Base-by-base conservation (phyloP, 2,113 vertebrate species). In the Rousettus leschenaultii region DNA sequence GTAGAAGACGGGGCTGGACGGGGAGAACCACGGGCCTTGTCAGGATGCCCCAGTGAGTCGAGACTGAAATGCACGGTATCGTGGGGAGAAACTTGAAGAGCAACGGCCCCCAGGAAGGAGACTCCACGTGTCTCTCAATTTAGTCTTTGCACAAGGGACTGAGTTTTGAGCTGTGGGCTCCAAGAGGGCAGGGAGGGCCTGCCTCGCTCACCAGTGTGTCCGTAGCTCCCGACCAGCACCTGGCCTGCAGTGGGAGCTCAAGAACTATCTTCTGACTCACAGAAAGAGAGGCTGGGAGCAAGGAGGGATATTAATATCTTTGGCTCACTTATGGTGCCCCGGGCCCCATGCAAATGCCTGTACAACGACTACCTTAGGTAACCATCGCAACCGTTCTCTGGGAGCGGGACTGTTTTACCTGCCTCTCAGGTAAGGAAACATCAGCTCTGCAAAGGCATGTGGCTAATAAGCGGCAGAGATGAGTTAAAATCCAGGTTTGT, bases 211-310 rank as follows among this genome's bases (percentile, higher is more conserved):
- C 14, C 2, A 8, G 24, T 22, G 22, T 26, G 9, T 11, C 53
- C 75, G 38, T 0, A 30, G 70, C 5, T 30, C 71, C 12, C 57
- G 82, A 30, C 11, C 26, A 93, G 98, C 92, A 85, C 89, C 96
- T 97, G 98, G 77, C 12, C 93, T 51, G 61, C 79, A 75, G 22
- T 3, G 4, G 33, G 75, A 28, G 14, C 35, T 78, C 55, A 43
- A 78, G 21, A 63, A 18, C 35, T 35, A 5, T 10, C 68, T 70
- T 61, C 55, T 71, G 33, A 45, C 6, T 12, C 18, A 77, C 48
- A 61, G 53, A 74, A 94, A 70, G 43, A 79, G 22, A 35, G 61
- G 13, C 28, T 26, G 10, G 87, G 38, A 55, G 51, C 28, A 14
- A 53, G 28, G 5, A 84, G 6, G 19, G 51, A 38, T 0, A 6